Evolutionary conservation across 2,113 vertebrate genomes (phyloP).

Genomic region (Lycocorax pyrrhopterus): DNA sequence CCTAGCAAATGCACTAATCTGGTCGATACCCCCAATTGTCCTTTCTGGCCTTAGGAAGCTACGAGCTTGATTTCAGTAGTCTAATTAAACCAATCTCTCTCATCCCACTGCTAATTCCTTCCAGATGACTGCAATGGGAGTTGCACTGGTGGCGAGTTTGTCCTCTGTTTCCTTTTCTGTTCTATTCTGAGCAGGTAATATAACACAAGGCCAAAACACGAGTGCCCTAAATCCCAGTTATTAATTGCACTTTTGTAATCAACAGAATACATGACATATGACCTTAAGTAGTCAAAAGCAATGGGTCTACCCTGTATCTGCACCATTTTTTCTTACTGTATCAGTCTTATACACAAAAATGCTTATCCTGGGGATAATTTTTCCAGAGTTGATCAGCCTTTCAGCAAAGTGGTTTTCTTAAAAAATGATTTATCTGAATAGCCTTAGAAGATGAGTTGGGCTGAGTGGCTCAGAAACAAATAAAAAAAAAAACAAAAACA

Average conservation of each 20-base stretch:
- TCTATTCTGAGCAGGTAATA: slow-evolving; percentile 13
- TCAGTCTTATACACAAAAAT: not conserved
- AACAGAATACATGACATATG: not conserved
- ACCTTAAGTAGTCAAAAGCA: not conserved
- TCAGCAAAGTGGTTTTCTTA: not conserved
- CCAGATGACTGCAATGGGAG: slow-evolving; percentile 12
- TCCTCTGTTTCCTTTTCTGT: not conserved
- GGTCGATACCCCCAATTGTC: not conserved
- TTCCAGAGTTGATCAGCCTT: not conserved
- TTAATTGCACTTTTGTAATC: not conserved
- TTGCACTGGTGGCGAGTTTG: not conserved
- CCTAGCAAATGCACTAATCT: not conserved
- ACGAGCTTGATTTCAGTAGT: not conserved
- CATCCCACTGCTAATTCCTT: slow-evolving; percentile 22
- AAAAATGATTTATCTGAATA: not conserved
- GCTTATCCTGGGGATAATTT: not conserved
- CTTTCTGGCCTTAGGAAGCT: not conserved
- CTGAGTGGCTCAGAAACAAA: not conserved
- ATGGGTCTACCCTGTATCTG: not conserved
- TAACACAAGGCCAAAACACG: not conserved
- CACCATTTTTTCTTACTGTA: not conserved
- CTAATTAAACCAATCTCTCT: slow-evolving; percentile 17
- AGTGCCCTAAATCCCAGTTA: not conserved
- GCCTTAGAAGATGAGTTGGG: not conserved
- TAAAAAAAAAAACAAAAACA: not conserved